Evolutionary conservation across 2,888 invertebrate species (phyloP).

Genomic region (Tipula confusa): DNA sequence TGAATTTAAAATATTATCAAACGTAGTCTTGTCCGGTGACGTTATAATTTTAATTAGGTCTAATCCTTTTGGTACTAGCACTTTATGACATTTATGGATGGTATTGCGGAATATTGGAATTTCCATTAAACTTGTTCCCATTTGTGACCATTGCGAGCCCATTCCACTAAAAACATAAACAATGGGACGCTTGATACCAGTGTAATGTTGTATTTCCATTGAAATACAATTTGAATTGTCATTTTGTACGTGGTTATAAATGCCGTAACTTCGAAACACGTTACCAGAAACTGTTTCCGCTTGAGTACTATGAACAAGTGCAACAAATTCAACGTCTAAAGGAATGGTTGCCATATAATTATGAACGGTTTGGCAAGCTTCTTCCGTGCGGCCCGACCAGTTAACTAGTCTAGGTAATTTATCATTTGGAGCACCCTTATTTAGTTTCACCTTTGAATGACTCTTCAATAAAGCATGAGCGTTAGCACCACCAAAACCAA

Average conservation of each 20-base stretch:
- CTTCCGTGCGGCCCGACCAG: conserved; percentile 75
- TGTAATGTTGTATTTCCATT: conserved; percentile 59
- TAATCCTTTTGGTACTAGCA: conserved; percentile 57
- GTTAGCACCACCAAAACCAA: conserved; percentile 91
- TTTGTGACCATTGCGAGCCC: conserved; percentile 84
- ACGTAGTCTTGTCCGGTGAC: conserved; percentile 57
- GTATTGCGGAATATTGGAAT: conserved; percentile 69
- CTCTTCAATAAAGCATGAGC: conserved; percentile 50
- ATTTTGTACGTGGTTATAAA: conserved; percentile 46
- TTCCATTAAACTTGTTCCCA: conserved; percentile 72
- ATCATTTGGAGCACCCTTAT: conserved; percentile 59
- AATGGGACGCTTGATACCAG: conserved; percentile 63
- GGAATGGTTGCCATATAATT: conserved; percentile 59
- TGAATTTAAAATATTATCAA: conserved; percentile 62
- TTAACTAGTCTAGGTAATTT: conserved; percentile 68
- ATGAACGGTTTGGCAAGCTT: conserved; percentile 63
- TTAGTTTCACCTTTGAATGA: conserved; percentile 45
- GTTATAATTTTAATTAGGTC: conserved; percentile 63
- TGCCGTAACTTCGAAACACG: conserved; percentile 70
- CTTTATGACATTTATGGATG: conserved; percentile 57
- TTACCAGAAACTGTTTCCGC: conserved; percentile 59
- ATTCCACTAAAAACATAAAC: conserved; percentile 91
- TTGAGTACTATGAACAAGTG: conserved; percentile 58
- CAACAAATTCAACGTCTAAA: conserved; percentile 59
- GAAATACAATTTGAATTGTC: conserved; percentile 46